Evolutionary conservation across 2,797 vertebrate genomes (phyloP).

Genomic region (Chrosomus eos): DNA sequence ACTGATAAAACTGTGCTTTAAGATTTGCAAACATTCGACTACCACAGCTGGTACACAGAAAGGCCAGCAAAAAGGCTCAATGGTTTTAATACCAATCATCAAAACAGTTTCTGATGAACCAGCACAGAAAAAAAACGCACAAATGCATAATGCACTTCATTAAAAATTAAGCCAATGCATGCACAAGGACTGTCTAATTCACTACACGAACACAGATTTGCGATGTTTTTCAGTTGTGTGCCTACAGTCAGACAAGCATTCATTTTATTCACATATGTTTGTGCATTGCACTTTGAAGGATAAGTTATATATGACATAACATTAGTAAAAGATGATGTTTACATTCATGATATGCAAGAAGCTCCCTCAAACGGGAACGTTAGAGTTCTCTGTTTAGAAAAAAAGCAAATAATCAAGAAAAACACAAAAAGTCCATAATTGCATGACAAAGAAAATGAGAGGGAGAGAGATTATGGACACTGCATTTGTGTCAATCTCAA

Average conservation of each 20-base stretch:
- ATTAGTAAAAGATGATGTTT: conserved; percentile 39
- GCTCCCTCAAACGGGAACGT: conserved; percentile 66
- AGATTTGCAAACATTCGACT: conserved; percentile 30
- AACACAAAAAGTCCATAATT: conserved; percentile 64
- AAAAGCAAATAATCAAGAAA: conserved; percentile 66
- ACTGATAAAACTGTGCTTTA: conserved; percentile 27
- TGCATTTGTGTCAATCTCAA: conserved; percentile 4
- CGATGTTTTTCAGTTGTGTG: conserved; percentile 10
- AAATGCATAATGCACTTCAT: conserved; percentile 9
- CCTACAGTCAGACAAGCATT: conserved; percentile 25
- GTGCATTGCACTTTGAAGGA: conserved; percentile 61
- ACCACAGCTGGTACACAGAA: conserved; percentile 26
- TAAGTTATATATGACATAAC: conserved; percentile 2
- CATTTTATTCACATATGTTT: conserved; percentile 66
- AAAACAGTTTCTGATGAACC: conserved; percentile 24
- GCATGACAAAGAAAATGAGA: conserved; percentile 63
- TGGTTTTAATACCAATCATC: conserved; percentile 14
- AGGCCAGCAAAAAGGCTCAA: conserved; percentile 28
- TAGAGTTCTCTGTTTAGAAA: conserved; percentile 59
- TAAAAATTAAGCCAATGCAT: not conserved
- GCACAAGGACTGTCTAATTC: conserved; percentile 16
- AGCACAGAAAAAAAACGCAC: not conserved
- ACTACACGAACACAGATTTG: conserved; percentile 1
- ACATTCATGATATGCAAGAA: conserved; percentile 73
- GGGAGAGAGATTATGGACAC: conserved; percentile 47